These are phyloP conservation scores for Eriocheir sinensis DNA, from an alignment of 1,140 invertebrate species.

Conservation along the genomic window DNA sequence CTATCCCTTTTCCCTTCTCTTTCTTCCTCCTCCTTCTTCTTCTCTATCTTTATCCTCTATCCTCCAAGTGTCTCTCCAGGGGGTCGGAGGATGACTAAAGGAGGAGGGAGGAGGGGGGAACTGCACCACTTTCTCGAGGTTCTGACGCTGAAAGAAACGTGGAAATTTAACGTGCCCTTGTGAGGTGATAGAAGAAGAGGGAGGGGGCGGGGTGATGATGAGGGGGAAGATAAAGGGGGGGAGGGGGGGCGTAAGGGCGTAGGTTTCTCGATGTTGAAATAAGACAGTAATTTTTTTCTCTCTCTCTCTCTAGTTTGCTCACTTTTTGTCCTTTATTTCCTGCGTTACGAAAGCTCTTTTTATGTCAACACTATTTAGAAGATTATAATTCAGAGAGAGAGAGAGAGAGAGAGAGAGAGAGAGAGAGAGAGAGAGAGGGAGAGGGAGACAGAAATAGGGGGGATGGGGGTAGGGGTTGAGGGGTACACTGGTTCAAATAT, in stretches of 20 bases:
- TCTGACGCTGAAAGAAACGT: background rate
- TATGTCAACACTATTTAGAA: too few species aligned
- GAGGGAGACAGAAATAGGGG: background rate
- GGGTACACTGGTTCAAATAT: background rate
- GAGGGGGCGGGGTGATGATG: background rate
- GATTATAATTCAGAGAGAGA: background rate
- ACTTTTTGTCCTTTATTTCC: too few species aligned
- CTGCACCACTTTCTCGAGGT: constrained; percentile 15
- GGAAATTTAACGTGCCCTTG: constrained; percentile 6
- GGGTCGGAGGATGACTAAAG: background rate
- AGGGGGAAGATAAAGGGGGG: too few species aligned
- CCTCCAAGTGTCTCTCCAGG: background rate
- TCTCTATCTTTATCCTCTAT: constrained; percentile 28
- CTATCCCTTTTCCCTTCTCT: constrained; percentile 4
- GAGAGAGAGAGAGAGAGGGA: constrained; percentile 44
- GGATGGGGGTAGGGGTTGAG: background rate
- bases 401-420: constrained; percentile 30
- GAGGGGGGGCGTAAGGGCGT: background rate
- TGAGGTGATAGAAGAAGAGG: too few species aligned
- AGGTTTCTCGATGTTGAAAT: background rate
- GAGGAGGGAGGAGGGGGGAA: too few species aligned
- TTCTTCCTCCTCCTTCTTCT: background rate
- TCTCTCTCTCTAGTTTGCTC: too few species aligned
- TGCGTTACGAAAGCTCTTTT: too few species aligned
- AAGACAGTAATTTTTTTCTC: too few species aligned